Conservation (phyloP, 2,113 vertebrate genomes). For the Myrmophylax atrothorax region DNA sequence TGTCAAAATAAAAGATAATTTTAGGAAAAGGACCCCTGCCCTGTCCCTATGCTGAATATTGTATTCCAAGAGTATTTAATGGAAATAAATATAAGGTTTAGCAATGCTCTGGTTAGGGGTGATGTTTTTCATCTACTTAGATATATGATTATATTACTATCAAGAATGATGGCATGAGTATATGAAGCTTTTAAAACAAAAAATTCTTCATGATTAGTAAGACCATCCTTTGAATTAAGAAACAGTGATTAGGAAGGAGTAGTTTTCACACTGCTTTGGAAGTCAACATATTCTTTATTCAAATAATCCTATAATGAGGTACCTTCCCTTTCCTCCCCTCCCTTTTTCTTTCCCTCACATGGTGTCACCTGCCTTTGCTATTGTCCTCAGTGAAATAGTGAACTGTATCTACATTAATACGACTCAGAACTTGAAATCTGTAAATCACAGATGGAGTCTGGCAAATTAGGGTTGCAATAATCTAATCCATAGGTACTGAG, state of each 20-base stretch:
- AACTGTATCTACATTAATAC: neutral
- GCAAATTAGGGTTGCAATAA: neutral
- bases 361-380: neutral
- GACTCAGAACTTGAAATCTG: neutral
- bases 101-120: neutral
- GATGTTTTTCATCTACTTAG: neutral
- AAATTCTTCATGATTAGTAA: neutral
- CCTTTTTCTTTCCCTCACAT: neutral
- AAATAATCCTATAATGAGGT: neutral
- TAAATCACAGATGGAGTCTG: neutral
- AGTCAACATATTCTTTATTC: neutral
- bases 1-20: neutral
- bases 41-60: neutral
- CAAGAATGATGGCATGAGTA: neutral
- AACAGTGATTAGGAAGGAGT: neutral
- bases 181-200: neutral
- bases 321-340: neutral
- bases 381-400: neutral
- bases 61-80: neutral
- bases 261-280: neutral
- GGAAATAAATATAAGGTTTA: neutral
- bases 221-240: neutral
- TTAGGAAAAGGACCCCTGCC: neutral
- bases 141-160: neutral
- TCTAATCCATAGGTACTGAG: neutral